These are phyloP conservation scores for Brachionus calyciflorus DNA, from an alignment of 1,140 invertebrate genomes.

Conservation along the genomic window DNA sequence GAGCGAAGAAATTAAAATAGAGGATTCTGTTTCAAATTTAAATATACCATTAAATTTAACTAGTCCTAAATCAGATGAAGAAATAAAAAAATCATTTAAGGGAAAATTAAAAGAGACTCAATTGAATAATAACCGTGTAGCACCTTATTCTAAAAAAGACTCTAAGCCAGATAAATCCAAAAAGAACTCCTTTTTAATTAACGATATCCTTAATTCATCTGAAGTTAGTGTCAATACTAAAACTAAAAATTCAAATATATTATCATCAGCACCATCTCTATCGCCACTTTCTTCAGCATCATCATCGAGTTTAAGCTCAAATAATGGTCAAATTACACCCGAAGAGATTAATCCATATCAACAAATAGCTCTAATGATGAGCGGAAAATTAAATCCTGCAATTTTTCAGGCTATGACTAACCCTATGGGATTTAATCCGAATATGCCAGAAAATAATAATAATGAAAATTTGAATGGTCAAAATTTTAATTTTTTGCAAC, in stretches of 20 bases:
- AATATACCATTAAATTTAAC: not conserved
- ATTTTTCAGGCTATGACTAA: not conserved
- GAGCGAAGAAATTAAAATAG: constrained; percentile 16
- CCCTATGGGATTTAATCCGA: not conserved
- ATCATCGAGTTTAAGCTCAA: not conserved
- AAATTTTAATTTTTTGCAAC: not conserved
- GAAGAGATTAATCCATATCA: constrained; percentile 28
- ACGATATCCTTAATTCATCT: not conserved
- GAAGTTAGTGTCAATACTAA: not conserved
- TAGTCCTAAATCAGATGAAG: not conserved
- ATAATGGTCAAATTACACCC: not conserved
- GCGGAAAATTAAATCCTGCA: not conserved
- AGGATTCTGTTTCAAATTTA: too few relatives aligned
- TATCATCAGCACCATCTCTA: not conserved
- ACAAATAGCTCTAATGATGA: constrained; percentile 11
- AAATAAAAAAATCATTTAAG: not conserved
- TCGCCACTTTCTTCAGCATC: constrained; percentile 7
- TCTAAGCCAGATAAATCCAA: not conserved
- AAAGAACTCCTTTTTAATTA: not conserved
- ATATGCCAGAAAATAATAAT: not conserved
- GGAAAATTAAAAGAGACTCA: constrained; percentile 8
- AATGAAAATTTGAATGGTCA: not conserved
- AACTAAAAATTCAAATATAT: not conserved
- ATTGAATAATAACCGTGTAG: not conserved
- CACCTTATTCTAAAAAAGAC: constrained; percentile 29